Evolutionary conservation across 1,140 invertebrate species (phyloP).

Genomic region (Chelonus insularis): DNA sequence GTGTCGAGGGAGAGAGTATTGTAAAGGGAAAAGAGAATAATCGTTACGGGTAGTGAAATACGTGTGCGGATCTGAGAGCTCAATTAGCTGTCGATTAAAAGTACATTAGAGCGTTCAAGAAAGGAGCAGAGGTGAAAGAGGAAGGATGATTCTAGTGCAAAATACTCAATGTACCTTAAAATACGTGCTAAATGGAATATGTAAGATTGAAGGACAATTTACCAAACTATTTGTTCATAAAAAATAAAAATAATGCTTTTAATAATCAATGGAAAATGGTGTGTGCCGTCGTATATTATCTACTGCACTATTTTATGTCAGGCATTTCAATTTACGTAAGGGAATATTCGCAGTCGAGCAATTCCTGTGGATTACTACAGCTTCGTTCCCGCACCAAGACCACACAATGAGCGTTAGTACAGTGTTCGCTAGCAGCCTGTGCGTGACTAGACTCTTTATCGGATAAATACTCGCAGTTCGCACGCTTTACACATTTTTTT

Average conservation of each 20-base stretch:
- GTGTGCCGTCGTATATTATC: constrained; percentile 9
- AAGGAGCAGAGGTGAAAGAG: neutral
- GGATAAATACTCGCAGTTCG: constrained; percentile 26
- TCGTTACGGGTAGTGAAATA: constrained; percentile 20
- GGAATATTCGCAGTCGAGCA: constrained; percentile 14
- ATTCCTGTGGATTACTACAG: constrained; percentile 26
- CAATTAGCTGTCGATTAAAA: constrained; percentile 33
- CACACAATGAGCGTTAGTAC: constrained; percentile 7
- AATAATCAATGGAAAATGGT: constrained; percentile 4
- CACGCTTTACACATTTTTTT: constrained; percentile 25
- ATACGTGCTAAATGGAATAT: neutral
- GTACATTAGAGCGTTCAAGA: constrained; percentile 27
- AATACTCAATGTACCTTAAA: neutral
- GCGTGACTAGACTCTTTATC: constrained; percentile 32
- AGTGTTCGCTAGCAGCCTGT: constrained; percentile 10
- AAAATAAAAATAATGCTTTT: neutral
- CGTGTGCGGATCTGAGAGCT: constrained; percentile 24
- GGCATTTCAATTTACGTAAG: constrained; percentile 26
- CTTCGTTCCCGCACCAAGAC: constrained; percentile 2
- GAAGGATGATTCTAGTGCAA: neutral
- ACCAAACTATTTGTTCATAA: neutral
- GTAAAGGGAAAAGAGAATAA: neutral
- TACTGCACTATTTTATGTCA: constrained; percentile 14
- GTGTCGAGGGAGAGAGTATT: neutral
- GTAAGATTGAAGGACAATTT: neutral